phyloP scores from a whole-genome alignment of 2,888 invertebrate genomes.

The Julus scandinavius region DNA sequence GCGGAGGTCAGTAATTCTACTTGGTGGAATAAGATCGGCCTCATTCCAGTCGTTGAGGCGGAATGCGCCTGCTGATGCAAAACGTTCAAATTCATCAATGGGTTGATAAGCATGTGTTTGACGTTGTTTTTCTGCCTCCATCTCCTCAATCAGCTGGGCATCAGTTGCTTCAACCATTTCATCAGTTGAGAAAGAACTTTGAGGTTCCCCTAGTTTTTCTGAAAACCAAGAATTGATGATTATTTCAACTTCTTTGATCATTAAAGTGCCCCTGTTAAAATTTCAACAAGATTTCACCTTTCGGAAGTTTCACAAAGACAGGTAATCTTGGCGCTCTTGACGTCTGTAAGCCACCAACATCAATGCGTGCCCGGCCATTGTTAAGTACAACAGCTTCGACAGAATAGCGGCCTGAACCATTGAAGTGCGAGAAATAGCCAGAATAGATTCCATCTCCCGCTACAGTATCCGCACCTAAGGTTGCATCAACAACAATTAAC shows the following conservation, averaged over 20 bases:
- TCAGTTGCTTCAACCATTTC: slow-evolving; percentile 53
- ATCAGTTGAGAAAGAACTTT: slow-evolving; percentile 46
- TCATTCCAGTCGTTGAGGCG: slow-evolving; percentile 56
- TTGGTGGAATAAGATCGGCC: slow-evolving; percentile 60
- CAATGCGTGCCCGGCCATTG: slow-evolving; percentile 59
- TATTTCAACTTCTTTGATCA: not conserved
- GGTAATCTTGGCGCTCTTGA: slow-evolving; percentile 56
- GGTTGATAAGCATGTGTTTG: slow-evolving; percentile 4
- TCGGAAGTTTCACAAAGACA: not conserved
- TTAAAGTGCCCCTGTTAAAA: not conserved
- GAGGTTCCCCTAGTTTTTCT: not conserved
- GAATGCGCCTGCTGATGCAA: slow-evolving; percentile 60
- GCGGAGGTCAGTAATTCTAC: slow-evolving; percentile 59
- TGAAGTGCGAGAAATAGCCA: slow-evolving; percentile 62
- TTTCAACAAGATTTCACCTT: not conserved
- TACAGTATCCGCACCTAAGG: slow-evolving; percentile 63
- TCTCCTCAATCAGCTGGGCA: slow-evolving; percentile 39
- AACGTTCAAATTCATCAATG: slow-evolving; percentile 59
- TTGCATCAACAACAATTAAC: not conserved
- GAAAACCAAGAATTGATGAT: not conserved
- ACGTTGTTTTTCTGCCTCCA: slow-evolving; percentile 25
- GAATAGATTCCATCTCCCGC: slow-evolving; percentile 65
- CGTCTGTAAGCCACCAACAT: slow-evolving; percentile 50
- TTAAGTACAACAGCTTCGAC: slow-evolving; percentile 62
- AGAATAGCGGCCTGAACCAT: slow-evolving; percentile 63